Percentiles rank a stretch among this genome's conserved stretches.
Conservation (phyloP, 2,113 vertebrate genomes). For the Corythornis vintsioides region DNA sequence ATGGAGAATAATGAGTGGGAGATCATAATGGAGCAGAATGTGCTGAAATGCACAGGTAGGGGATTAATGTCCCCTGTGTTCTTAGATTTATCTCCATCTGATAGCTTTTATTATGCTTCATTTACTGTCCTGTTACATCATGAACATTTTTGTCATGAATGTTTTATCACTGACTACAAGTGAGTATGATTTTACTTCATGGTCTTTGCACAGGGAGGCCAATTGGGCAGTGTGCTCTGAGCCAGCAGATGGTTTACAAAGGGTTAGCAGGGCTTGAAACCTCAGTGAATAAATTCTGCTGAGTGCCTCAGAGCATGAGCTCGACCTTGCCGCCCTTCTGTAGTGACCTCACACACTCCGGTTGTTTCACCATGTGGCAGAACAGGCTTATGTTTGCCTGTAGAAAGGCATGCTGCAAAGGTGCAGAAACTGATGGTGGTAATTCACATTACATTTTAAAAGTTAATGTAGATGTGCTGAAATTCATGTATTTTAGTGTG, state of each 20-base stretch:
- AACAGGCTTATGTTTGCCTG: not conserved
- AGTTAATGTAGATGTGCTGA: not conserved
- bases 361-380: not conserved
- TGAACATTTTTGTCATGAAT: not conserved
- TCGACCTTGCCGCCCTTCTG: not conserved
- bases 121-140: not conserved
- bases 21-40: not conserved
- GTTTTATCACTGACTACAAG: not conserved
- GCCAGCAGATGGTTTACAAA: fast-evolving
- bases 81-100: not conserved
- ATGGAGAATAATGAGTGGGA: not conserved
- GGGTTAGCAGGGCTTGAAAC: not conserved
- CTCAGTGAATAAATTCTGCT: not conserved
- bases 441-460: not conserved
- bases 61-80: not conserved
- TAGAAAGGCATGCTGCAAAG: not conserved
- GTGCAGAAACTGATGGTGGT: not conserved
- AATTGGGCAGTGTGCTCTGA: not conserved
- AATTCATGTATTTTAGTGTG: not conserved
- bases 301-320: fast-evolving
- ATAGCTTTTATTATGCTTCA: not conserved
- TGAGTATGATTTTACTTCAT: not conserved
- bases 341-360: fast-evolving
- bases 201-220: not conserved
- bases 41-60: not conserved